Evolutionary conservation across 2,113 vertebrate species (phyloP).

Genomic region (Isurus oxyrinchus): DNA sequence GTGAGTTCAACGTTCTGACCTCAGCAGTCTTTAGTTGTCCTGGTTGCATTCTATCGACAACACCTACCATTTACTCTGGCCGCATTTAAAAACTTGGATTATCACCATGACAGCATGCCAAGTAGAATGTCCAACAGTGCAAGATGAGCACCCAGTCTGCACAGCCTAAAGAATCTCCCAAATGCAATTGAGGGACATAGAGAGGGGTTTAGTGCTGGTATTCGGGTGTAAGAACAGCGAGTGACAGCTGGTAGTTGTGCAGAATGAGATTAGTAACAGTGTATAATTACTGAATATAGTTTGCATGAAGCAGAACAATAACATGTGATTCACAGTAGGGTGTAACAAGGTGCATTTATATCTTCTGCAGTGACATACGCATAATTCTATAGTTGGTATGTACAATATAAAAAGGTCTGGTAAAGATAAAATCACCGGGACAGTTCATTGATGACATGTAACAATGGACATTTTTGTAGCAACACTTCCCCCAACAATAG

Average conservation of each 20-base stretch:
- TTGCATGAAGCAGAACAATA: not conserved
- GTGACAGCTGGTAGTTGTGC: not conserved
- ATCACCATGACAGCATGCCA: not conserved
- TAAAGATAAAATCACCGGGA: not conserved
- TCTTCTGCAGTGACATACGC: not conserved
- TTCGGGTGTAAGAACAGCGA: not conserved
- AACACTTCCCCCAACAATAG: not conserved
- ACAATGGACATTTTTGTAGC: not conserved
- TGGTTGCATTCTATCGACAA: not conserved
- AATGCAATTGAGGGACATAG: not conserved
- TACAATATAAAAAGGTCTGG: not conserved
- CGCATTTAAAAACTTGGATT: not conserved
- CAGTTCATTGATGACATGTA: not conserved
- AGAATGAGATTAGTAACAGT: not conserved
- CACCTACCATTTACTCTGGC: not conserved
- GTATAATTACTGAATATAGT: not conserved
- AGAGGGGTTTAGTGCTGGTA: not conserved
- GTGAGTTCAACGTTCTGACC: not conserved
- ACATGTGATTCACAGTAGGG: conserved; percentile 19
- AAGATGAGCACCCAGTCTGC: not conserved
- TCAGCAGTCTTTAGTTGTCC: not conserved
- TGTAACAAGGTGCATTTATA: not conserved
- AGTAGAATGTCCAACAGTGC: not conserved
- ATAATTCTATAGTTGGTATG: not conserved
- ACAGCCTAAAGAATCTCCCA: too few relatives aligned